Evolutionary conservation across 2,888 invertebrate species (phyloP).

Genomic region (Rambutsinella grinnellia): DNA sequence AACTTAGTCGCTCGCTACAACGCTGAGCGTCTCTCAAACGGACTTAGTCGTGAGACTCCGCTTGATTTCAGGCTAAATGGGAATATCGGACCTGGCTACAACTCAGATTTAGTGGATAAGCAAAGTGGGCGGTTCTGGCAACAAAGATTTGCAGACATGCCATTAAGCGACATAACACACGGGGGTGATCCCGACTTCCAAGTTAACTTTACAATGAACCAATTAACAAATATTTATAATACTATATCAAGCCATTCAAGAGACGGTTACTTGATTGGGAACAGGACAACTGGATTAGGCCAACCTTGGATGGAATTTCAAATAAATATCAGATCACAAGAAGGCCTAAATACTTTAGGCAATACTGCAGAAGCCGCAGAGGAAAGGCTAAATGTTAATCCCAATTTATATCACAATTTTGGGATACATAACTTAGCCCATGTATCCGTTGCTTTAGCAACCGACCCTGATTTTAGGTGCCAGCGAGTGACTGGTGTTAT

Average conservation of each 20-base stretch:
- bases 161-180: constrained; percentile 10
- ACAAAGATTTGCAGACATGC: constrained; percentile 14
- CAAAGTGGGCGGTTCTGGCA: constrained; percentile 29
- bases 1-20: constrained; percentile 69
- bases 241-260: neutral
- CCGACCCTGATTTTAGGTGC: constrained; percentile 30
- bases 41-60: constrained; percentile 10
- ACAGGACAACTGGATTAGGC: too few relatives aligned
- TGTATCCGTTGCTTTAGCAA: constrained; percentile 11
- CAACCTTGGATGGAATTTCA: neutral
- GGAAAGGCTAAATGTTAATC: constrained; percentile 34
- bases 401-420: constrained; percentile 17
- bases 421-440: constrained; percentile 46
- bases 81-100: constrained; percentile 30
- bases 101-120: constrained; percentile 37
- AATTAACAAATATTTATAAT: neutral
- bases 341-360: constrained; percentile 31
- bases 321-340: constrained; percentile 9
- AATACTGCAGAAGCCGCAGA: constrained; percentile 42
- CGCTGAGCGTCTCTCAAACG: constrained; percentile 42
- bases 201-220: constrained; percentile 3
- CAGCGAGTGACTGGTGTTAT: constrained; percentile 70
- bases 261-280: neutral
- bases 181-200: neutral
- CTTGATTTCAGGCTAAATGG: neutral